Base-by-base conservation (phyloP, 2,888 invertebrate genomes). In the Xanthorhoe spadicearia region DNA sequence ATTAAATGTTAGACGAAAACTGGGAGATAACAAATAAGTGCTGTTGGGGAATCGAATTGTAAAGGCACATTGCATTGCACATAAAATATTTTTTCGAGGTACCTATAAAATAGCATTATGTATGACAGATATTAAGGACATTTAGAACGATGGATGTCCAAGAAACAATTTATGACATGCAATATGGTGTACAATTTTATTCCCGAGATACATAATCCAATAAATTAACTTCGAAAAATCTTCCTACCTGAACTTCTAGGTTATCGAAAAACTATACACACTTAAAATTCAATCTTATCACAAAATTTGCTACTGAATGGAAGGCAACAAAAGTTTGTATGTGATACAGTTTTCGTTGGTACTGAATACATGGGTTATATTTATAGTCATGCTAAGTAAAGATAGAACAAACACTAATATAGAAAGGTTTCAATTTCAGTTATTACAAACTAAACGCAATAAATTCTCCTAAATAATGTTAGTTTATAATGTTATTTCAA, bases 381-480 rank as follows among this genome's bases (percentile, higher is more conserved):
- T 23, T 13, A 43, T 13, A 43, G 13, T 43, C 38, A 43, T 43
- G 38, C 38, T 43, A 55, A 60, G 51, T 64, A 60, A 55, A 60
- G 59, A 60, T 64, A 19, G 46, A 56, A 55, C 23, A 59, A 64
- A 64, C 13, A 58, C 53, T 61, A 56, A 57, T 61, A 43, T 2
- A 43, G 3, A 43, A 43, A 43, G 13, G 32, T 52, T 19, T 58
- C 23, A 6, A 59, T 64, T 38, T 38, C 2, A 43, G 43, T 64
- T 58, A 64, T 50, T 48, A 64, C 50, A 59, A 64, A 64, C 54
- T 54, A 55, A 54, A 54, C 32, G 15, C 53, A 50, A 58, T 64
- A 49, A 64, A 64, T 59, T 59, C 49, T 54, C 53, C 64, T 59
- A 59, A 49, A 48, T 65, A 56, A 65, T 48, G 57, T 66, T 66